Percentiles rank a stretch among this genome's conserved stretches.
phyloP scores from a whole-genome alignment of 2,113 vertebrate species.

The Choloepus hoffmanni region DNA sequence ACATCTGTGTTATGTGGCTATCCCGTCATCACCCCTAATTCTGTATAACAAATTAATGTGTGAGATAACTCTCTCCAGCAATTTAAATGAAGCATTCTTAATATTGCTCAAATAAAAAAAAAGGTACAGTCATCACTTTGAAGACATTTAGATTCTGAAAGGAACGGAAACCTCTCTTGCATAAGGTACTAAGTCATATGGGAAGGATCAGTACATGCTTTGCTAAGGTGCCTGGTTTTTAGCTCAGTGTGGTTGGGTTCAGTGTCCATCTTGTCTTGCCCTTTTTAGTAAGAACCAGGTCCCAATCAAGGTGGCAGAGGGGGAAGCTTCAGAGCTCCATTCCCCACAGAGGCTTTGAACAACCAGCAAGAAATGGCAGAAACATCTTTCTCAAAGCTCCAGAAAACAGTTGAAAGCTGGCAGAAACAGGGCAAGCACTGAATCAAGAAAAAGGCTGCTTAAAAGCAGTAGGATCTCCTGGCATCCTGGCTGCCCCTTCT shows the following conservation, averaged over 20 bases:
- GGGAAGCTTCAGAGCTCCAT: too few relatives aligned
- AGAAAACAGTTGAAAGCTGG: too few relatives aligned
- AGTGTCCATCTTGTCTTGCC: neutral
- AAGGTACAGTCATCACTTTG: neutral
- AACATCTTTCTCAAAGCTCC: too few relatives aligned
- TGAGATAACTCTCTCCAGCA: constrained; percentile 35
- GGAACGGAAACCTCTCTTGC: constrained; percentile 33
- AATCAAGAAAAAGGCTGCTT: too few relatives aligned
- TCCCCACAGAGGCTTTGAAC: too few relatives aligned
- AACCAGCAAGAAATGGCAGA: too few relatives aligned
- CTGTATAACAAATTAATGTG: neutral
- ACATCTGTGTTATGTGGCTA: neutral
- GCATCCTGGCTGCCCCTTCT: too few relatives aligned
- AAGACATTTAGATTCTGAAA: neutral
- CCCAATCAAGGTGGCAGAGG: too few relatives aligned
- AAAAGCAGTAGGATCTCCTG: too few relatives aligned
- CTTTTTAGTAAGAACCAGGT: neutral
- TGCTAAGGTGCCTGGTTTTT: neutral
- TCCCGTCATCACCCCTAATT: neutral
- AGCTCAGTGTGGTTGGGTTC: neutral
- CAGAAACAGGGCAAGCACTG: too few relatives aligned
- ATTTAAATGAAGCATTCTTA: constrained; percentile 72
- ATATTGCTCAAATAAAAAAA: constrained; percentile 29
- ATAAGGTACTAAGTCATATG: neutral
- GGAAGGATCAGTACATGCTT: neutral